Conservation (phyloP, 1,140 invertebrate species). For the Oryctes rhinoceros region DNA sequence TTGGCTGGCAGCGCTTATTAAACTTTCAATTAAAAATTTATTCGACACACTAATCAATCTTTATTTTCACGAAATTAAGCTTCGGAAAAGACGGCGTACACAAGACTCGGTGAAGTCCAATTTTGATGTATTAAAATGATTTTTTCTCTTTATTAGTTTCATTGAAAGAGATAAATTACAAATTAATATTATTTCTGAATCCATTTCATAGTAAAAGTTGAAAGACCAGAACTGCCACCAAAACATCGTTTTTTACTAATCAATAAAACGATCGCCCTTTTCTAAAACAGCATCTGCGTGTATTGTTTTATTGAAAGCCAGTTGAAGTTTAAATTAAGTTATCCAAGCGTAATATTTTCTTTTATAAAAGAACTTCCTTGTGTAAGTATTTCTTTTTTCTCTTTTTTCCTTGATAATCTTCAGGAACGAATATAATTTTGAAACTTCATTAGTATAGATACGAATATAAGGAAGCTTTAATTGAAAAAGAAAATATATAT, state of each 20-base stretch:
- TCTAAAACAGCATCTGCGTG: neutral
- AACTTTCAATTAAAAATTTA: slow-evolving; percentile 34
- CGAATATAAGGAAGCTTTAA: too few species aligned
- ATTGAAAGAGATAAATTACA: too few species aligned
- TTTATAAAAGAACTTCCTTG: slow-evolving; percentile 21
- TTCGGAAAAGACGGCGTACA: neutral
- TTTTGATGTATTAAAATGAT: slow-evolving; percentile 20
- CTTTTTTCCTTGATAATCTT: neutral
- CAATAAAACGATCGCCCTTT: neutral
- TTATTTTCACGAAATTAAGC: slow-evolving; percentile 29
- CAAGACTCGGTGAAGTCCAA: neutral
- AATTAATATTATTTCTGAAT: too few species aligned
- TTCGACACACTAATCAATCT: slow-evolving; percentile 32
- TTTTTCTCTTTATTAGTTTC: neutral
- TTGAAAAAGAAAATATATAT: neutral
- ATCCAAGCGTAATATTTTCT: slow-evolving; percentile 1
- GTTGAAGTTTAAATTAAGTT: slow-evolving; percentile 24
- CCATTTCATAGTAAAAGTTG: too few species aligned
- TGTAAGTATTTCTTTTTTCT: neutral
- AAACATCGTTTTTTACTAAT: neutral
- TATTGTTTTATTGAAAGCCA: slow-evolving; percentile 16
- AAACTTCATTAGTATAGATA: too few species aligned
- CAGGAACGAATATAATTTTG: neutral
- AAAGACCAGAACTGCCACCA: too few species aligned
- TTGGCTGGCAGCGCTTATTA: slow-evolving; percentile 6